These are phyloP conservation scores for Diaphora mendica DNA, from an alignment of 2,888 invertebrate species.

Conservation along the genomic window DNA sequence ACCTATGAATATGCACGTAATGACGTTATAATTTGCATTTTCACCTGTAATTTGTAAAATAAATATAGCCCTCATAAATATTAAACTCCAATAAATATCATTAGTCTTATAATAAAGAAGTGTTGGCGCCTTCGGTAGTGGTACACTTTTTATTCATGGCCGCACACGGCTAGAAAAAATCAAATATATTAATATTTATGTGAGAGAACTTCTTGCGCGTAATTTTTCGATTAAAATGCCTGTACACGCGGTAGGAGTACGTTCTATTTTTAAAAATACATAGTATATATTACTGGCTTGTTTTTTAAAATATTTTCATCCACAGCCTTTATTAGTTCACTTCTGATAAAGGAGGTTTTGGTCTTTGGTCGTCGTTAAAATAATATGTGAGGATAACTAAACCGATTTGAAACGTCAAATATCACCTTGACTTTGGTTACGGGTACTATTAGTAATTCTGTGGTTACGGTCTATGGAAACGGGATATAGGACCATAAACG, in stretches of 20 bases:
- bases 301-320: neutral
- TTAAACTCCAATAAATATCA: conserved; percentile 39
- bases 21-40: neutral
- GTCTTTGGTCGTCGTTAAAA: too few species aligned
- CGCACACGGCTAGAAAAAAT: conserved; percentile 33
- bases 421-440: neutral
- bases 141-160: conserved; percentile 44
- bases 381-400: neutral
- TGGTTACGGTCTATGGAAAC: neutral
- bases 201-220: conserved; percentile 30
- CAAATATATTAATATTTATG: conserved; percentile 46
- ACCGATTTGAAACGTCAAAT: too few species aligned
- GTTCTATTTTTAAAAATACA: conserved; percentile 12
- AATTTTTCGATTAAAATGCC: conserved; percentile 51
- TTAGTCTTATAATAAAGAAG: conserved; percentile 48
- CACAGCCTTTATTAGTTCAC: too few species aligned
- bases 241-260: conserved; percentile 31
- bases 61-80: conserved; percentile 49
- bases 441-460: too few species aligned
- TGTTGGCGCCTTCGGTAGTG: conserved; percentile 45
- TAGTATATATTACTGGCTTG: neutral
- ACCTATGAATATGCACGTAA: neutral
- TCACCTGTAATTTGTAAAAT: conserved; percentile 38
- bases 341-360: too few species aligned
- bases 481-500: neutral